phyloP scores from a whole-genome alignment of 64 coral and sea anemone genomes.

The Pocillopora verrucosa region DNA sequence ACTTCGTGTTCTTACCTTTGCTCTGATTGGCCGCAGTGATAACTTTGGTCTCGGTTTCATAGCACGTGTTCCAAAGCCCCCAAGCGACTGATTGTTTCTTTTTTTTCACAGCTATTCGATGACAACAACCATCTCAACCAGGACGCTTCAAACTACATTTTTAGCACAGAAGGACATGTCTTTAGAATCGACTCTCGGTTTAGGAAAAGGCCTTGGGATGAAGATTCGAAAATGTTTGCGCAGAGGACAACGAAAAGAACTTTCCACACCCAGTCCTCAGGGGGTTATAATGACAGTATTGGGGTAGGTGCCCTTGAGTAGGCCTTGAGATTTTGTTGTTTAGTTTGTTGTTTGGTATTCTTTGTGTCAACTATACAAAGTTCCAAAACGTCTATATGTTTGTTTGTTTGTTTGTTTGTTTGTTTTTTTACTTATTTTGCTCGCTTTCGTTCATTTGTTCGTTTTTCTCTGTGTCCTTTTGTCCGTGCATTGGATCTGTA shows the following conservation, averaged over 20 bases:
- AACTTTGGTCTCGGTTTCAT: background rate
- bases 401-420: background rate
- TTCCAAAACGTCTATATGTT: background rate
- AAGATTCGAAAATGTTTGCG: slow-evolving; percentile 1
- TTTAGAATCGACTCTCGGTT: slow-evolving; percentile 72
- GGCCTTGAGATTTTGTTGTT: background rate
- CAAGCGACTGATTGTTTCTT: background rate
- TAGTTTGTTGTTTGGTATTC: background rate
- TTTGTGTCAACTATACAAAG: background rate
- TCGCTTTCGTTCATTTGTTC: too few relatives aligned
- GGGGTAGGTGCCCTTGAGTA: slow-evolving; percentile 31
- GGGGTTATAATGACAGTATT: slow-evolving; percentile 60
- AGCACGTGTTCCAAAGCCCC: background rate
- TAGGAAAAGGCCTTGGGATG: slow-evolving; percentile 59
- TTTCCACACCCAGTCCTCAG: slow-evolving; percentile 10
- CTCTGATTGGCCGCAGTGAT: too few relatives aligned
- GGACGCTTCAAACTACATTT: slow-evolving; percentile 95
- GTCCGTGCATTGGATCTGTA: too few relatives aligned
- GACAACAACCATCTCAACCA: slow-evolving; percentile 90
- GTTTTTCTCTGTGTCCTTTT: too few relatives aligned
- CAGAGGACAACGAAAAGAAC: background rate
- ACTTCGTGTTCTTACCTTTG: too few relatives aligned
- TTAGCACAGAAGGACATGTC: slow-evolving; percentile 93
- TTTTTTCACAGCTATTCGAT: slow-evolving; percentile 79
- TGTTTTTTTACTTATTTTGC: too few relatives aligned